A percentile compares a stretch with the other conserved stretches of the same genome.
Evolutionary conservation across 2,113 vertebrate genomes (phyloP).

Genomic region (Poecile atricapillus): DNA sequence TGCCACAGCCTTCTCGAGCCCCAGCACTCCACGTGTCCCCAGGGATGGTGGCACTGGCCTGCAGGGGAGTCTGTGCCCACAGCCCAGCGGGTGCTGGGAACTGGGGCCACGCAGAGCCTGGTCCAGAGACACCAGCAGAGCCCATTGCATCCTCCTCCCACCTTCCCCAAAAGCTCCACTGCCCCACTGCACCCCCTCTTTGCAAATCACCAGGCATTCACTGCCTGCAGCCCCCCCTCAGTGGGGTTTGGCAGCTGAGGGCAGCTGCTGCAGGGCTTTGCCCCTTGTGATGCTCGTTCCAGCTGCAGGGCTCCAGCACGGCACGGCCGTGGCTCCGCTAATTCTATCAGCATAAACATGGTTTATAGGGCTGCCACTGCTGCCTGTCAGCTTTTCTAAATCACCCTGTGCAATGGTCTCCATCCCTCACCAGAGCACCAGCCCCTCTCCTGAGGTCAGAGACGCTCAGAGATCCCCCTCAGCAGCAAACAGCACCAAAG

Average conservation of each 20-base stretch:
- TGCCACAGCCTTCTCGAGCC: fast-evolving
- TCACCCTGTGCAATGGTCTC: not conserved
- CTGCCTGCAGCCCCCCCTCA: not conserved
- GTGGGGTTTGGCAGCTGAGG: not conserved
- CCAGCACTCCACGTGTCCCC: fast-evolving
- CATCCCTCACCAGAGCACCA: not conserved
- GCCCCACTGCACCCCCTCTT: not conserved
- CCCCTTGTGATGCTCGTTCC: not conserved
- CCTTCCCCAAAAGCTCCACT: not conserved
- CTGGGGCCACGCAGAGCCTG: fast-evolving
- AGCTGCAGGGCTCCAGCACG: not conserved
- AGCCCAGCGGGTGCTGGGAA: not conserved
- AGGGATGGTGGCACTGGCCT: not conserved
- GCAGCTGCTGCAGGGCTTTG: not conserved
- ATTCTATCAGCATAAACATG: conserved; percentile 58
- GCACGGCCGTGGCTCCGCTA: not conserved
- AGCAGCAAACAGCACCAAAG: not conserved
- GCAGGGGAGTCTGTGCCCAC: not conserved
- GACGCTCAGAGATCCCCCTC: not conserved
- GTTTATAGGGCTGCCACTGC: conserved; percentile 39
- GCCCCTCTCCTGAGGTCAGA: not conserved
- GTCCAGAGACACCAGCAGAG: fast-evolving
- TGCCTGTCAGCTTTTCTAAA: conserved; percentile 14
- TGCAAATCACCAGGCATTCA: fast-evolving
- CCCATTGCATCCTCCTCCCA: fast-evolving